Evolutionary conservation across 2,888 invertebrate genomes (phyloP), one percentile per base, ranked within the genome.

Genomic region (Anarsia innoxiella): DNA sequence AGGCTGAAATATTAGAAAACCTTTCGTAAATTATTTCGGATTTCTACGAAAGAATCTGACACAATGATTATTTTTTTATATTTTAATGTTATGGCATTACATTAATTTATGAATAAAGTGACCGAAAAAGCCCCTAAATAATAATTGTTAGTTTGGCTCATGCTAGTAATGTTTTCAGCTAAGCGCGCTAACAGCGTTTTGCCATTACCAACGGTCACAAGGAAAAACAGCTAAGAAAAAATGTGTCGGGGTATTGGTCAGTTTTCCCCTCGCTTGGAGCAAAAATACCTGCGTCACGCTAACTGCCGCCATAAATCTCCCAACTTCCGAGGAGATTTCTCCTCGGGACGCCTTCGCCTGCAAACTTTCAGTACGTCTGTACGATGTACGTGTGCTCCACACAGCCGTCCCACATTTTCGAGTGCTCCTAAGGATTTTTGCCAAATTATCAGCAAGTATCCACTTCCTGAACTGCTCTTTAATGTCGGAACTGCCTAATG

Each of bases 201-300:
- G 23, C 28, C 34, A 33, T 39, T 39, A 23, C 16, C 12, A 28
- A n/a, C 12, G 12, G 29, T 12, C 35, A 26, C 15, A 33, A 16
- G 31, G 26, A 15, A 31, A 31, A 29, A 29, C 8, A 23, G 31
- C 3, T 8, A 37, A 41, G 42, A 48, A 56, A 51, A 63, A 57
- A 51, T 50, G 48, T 55, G 56, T 53, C 44, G 49, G 53, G 46
- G 25, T 60, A 64, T 64, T 61, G 75, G 76, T 73, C 73, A 74
- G 67, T 66, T 64, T 66, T 50, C 55, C 52, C 53, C 48, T 46
- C 49, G 42, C 52, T 49, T 51, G 45, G 45, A 46, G 55, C 50
- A 64, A 72, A 27, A 79, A 76, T 79, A 77, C 75, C 78, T 77
- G 71, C 66, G 73, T 73, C 71, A 65, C 66, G 66, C 62, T 76